Conservation (phyloP, 64 coral and sea anemone genomes). For the Porites lutea region DNA sequence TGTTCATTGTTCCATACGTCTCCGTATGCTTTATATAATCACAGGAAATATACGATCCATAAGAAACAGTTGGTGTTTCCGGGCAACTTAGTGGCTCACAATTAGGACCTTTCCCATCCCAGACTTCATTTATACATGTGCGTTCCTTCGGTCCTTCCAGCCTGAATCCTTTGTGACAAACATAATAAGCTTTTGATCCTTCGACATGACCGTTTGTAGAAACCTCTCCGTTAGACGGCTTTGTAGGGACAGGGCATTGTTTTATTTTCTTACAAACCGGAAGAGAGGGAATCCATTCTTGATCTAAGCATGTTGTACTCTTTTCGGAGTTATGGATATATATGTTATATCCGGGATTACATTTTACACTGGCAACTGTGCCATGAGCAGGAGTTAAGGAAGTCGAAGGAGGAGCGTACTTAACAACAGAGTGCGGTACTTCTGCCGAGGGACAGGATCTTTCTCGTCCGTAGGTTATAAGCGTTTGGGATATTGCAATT, state of each 20-base stretch:
- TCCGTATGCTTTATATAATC: constrained; percentile 14
- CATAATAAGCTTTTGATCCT: constrained; percentile 50
- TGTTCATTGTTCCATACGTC: constrained; percentile 26
- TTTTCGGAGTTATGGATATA: background rate
- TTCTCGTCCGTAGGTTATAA: constrained; percentile 15
- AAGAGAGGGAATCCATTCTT: background rate
- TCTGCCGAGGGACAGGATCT: background rate
- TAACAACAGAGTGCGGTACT: background rate
- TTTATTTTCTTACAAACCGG: background rate
- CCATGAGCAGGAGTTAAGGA: background rate
- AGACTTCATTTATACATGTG: background rate
- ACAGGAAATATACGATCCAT: constrained; percentile 22
- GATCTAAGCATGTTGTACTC: constrained; percentile 5
- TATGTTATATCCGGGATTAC: background rate
- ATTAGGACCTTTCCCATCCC: background rate
- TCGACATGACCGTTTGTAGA: background rate
- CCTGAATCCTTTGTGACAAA: constrained; percentile 36
- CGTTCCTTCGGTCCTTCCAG: constrained; percentile 40
- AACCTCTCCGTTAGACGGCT: constrained; percentile 17
- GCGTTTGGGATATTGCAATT: background rate
- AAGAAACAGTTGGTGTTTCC: background rate
- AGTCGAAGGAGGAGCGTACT: background rate
- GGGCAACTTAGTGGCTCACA: constrained; percentile 48
- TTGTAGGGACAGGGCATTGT: background rate
- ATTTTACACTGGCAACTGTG: background rate